A percentile compares a stretch with the other conserved stretches of the same genome.
Conservation (phyloP, 2,888 invertebrate species). For the Leptopilina myrica region DNA sequence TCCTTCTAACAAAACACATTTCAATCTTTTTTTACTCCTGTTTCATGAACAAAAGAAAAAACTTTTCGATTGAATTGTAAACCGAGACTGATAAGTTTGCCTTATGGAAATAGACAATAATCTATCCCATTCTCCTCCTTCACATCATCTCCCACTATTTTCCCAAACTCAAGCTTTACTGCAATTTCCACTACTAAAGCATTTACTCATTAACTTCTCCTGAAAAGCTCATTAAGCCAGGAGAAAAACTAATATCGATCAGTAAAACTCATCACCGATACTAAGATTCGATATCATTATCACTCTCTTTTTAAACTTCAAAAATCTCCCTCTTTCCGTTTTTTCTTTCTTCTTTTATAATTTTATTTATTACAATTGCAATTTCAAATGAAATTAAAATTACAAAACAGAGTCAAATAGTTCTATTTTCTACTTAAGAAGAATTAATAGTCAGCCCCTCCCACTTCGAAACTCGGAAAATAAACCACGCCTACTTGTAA, state of each 20-base stretch:
- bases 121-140: conserved; percentile 27
- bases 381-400: too few relatives aligned
- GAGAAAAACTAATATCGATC: conserved; percentile 32
- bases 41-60: conserved; percentile 1
- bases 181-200: conserved; percentile 48
- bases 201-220: conserved; percentile 51
- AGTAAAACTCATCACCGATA: not conserved
- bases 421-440: too few relatives aligned
- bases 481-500: not conserved
- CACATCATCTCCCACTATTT: too few relatives aligned
- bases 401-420: not conserved
- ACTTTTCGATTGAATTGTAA: conserved; percentile 57
- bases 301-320: not conserved
- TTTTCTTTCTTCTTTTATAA: not conserved
- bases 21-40: too few relatives aligned
- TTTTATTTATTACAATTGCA: too few relatives aligned
- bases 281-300: not conserved
- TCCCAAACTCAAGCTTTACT: conserved; percentile 44
- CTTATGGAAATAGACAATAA: conserved; percentile 58
- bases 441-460: too few relatives aligned
- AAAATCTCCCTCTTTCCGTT: too few relatives aligned
- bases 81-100: conserved; percentile 57
- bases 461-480: not conserved
- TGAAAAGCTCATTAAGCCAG: conserved; percentile 20
- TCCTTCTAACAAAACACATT: not conserved